phyloP scores from a whole-genome alignment of 64 coral and sea anemone species.

The Acropora tenuis region DNA sequence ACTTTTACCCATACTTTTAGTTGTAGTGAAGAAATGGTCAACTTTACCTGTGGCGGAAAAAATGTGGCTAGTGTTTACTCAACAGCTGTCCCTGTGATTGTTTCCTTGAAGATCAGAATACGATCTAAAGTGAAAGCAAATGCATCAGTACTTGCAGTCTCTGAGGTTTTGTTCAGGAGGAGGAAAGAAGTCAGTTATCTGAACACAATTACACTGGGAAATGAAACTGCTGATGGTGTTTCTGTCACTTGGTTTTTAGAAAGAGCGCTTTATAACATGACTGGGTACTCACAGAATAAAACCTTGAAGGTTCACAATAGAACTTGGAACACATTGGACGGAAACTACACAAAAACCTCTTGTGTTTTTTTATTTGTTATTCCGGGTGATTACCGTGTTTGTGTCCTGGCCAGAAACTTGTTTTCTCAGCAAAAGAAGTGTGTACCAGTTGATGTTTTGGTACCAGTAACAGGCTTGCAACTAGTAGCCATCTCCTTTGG shows the following conservation, averaged over 20 bases:
- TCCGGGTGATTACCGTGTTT: slow-evolving; percentile 49
- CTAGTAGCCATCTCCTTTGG: slow-evolving; percentile 24
- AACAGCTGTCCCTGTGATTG: slow-evolving; percentile 59
- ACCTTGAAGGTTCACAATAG: too few relatives aligned
- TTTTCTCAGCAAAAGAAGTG: slow-evolving; percentile 46
- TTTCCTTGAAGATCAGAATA: slow-evolving; percentile 18
- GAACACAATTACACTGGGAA: slow-evolving; percentile 24
- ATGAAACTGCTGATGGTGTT: slow-evolving; percentile 40
- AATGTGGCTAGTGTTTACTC: slow-evolving; percentile 63
- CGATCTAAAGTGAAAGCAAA: slow-evolving; percentile 29
- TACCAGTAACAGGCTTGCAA: slow-evolving; percentile 60
- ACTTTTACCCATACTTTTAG: not conserved
- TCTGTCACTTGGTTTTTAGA: slow-evolving; percentile 21
- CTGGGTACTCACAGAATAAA: not conserved
- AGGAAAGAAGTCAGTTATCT: slow-evolving; percentile 8
- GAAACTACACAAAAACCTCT: slow-evolving; percentile 34
- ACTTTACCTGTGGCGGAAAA: slow-evolving; percentile 64
- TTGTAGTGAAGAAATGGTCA: slow-evolving; percentile 2
- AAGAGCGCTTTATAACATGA: slow-evolving; percentile 9
- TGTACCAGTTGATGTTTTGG: slow-evolving; percentile 21
- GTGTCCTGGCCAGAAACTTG: slow-evolving; percentile 55
- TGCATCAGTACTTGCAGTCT: slow-evolving; percentile 13
- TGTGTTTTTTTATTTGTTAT: slow-evolving; percentile 4
- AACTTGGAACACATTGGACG: not conserved
- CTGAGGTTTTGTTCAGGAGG: slow-evolving; percentile 36